Conservation (phyloP, 2,113 vertebrate genomes). For the Coracopsis vasa region DNA sequence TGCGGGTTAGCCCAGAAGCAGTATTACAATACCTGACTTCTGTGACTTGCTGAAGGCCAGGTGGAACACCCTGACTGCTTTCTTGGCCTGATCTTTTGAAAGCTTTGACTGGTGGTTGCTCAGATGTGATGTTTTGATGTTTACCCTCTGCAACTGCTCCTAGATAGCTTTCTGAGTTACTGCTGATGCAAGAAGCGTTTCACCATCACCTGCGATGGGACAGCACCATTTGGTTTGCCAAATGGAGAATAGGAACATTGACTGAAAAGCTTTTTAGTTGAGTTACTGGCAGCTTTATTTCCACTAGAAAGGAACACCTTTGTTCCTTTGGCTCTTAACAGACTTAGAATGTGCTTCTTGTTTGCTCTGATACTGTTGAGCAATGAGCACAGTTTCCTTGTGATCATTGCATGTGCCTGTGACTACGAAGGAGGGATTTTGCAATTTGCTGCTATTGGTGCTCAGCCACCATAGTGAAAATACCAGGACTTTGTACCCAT, state of each 20-base stretch:
- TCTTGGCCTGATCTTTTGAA: neutral
- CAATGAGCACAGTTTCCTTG: neutral
- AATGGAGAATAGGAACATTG: neutral
- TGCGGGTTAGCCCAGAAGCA: neutral
- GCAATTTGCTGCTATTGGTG: neutral
- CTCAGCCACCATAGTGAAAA: neutral
- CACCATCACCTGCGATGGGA: neutral
- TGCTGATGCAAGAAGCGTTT: neutral
- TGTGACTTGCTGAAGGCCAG: neutral
- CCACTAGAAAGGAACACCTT: neutral
- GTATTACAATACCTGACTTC: neutral
- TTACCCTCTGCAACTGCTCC: neutral
- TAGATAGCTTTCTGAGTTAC: neutral
- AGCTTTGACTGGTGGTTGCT: neutral
- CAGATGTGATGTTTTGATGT: neutral
- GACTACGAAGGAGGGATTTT: neutral
- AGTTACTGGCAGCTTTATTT: neutral
- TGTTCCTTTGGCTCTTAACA: neutral
- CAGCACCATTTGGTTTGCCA: neutral
- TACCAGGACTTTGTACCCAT: neutral
- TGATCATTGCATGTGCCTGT: neutral
- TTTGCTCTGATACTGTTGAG: neutral
- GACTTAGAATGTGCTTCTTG: neutral
- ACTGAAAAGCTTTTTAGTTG: neutral
- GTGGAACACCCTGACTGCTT: neutral